Percentiles rank a stretch among this genome's conserved stretches.
These are phyloP conservation scores for Buathra laborator DNA, from an alignment of 2,888 invertebrate genomes.

Conservation along the genomic window DNA sequence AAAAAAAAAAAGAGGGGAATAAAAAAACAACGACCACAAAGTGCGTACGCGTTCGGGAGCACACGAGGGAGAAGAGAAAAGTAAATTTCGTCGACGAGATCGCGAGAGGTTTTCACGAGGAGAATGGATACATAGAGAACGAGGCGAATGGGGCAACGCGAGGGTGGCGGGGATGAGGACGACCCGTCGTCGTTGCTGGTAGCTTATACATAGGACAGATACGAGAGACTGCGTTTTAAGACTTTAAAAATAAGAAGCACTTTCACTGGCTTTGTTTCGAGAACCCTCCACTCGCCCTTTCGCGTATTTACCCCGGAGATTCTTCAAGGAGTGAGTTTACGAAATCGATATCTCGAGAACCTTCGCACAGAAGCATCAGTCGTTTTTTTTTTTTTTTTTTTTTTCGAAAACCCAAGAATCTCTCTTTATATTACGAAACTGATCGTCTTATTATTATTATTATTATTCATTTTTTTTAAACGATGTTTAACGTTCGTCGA, in stretches of 20 bases:
- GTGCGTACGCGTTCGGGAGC: slow-evolving; percentile 58
- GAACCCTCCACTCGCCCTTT: slow-evolving; percentile 65
- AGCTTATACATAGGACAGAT: slow-evolving; percentile 24
- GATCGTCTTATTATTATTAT: background rate
- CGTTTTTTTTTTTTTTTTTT: background rate
- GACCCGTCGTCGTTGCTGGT: slow-evolving; percentile 22
- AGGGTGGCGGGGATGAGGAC: slow-evolving; percentile 8
- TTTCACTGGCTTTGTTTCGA: slow-evolving; percentile 74
- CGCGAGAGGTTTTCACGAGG: slow-evolving; percentile 49
- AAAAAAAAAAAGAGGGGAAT: background rate
- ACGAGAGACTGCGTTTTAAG: slow-evolving; percentile 67
- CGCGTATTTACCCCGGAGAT: slow-evolving; percentile 68
- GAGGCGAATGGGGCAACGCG: background rate
- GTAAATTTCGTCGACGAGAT: slow-evolving; percentile 48
- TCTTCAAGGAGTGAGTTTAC: slow-evolving; percentile 43
- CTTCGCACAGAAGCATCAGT: background rate
- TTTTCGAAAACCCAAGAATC: slow-evolving; percentile 20
- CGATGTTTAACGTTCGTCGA: background rate
- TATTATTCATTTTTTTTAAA: background rate
- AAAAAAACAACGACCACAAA: background rate
- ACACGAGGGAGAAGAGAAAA: slow-evolving; percentile 60
- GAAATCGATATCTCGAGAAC: slow-evolving; percentile 50
- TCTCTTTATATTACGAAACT: slow-evolving; percentile 1
- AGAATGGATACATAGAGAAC: slow-evolving; percentile 50
- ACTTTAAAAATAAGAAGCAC: slow-evolving; percentile 76